Conservation (phyloP, 2,888 invertebrate genomes). For the Mystacides longicornis region DNA sequence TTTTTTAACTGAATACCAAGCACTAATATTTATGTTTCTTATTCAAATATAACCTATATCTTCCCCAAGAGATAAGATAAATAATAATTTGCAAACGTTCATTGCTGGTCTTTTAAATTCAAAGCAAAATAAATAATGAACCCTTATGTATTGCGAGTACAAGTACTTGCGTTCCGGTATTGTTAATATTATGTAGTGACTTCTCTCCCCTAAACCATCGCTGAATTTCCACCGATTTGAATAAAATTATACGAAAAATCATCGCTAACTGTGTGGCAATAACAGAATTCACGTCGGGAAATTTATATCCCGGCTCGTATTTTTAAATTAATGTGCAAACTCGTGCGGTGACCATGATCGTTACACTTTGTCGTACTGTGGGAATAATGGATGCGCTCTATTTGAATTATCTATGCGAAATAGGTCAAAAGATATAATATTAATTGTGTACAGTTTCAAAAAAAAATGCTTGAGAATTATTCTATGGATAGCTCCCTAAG, state of each 20-base stretch:
- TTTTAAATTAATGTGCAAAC: conserved; percentile 12
- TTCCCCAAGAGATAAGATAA: no score
- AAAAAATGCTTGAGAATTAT: no score
- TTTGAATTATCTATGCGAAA: no score
- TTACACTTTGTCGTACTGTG: no score
- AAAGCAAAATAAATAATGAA: not conserved
- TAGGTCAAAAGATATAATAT: not conserved
- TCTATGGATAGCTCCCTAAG: no score
- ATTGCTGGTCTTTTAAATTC: not conserved
- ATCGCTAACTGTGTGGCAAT: conserved; percentile 19
- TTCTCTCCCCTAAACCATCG: not conserved
- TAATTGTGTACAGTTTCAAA: not conserved
- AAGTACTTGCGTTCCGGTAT: not conserved
- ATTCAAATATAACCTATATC: no score
- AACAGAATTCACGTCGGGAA: conserved; percentile 19
- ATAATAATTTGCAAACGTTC: not conserved
- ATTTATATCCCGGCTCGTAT: conserved; percentile 18
- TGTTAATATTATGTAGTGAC: not conserved
- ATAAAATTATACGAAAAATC: conserved; percentile 14
- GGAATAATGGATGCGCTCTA: no score
- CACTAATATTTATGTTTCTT: no score
- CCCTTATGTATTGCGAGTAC: not conserved
- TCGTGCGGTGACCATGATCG: not conserved
- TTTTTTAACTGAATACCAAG: no score
- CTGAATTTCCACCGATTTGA: conserved; percentile 7